Conservation (phyloP, 1,140 invertebrate species). For the Sitophilus oryzae region DNA sequence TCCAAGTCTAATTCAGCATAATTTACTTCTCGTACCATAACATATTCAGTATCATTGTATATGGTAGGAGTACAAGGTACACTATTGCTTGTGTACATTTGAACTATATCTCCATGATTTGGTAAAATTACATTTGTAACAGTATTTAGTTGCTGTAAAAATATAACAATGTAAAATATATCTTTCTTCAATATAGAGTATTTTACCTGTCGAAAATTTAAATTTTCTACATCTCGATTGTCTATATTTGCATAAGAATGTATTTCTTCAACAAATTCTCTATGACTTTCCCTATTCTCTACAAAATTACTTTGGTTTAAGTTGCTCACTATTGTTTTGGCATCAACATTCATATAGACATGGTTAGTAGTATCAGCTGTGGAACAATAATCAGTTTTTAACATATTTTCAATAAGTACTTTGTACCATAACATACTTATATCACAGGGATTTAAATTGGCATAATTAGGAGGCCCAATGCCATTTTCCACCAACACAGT, state of each 20-base stretch:
- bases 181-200: slow-evolving; percentile 40
- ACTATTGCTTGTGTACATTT: slow-evolving; percentile 26
- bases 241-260: slow-evolving; percentile 64
- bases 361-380: slow-evolving; percentile 44
- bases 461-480: slow-evolving; percentile 39
- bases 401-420: background rate
- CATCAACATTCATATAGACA: slow-evolving; percentile 62
- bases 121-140: slow-evolving; percentile 7
- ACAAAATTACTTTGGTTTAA: slow-evolving; percentile 13
- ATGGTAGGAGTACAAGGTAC: slow-evolving; percentile 48
- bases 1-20: slow-evolving; percentile 74
- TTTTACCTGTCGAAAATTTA: slow-evolving; percentile 32
- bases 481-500: slow-evolving; percentile 29
- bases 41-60: slow-evolving; percentile 36
- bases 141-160: slow-evolving; percentile 12
- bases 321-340: slow-evolving; percentile 32
- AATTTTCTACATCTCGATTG: slow-evolving; percentile 51
- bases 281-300: slow-evolving; percentile 23
- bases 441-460: slow-evolving; percentile 39
- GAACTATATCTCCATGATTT: slow-evolving; percentile 5
- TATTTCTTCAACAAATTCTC: slow-evolving; percentile 39
- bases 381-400: background rate
- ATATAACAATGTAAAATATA: slow-evolving; percentile 30
- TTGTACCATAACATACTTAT: slow-evolving; percentile 3
- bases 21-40: slow-evolving; percentile 55